Base-by-base conservation (phyloP, 1,140 invertebrate species). In the Medauroidea extradentata region DNA sequence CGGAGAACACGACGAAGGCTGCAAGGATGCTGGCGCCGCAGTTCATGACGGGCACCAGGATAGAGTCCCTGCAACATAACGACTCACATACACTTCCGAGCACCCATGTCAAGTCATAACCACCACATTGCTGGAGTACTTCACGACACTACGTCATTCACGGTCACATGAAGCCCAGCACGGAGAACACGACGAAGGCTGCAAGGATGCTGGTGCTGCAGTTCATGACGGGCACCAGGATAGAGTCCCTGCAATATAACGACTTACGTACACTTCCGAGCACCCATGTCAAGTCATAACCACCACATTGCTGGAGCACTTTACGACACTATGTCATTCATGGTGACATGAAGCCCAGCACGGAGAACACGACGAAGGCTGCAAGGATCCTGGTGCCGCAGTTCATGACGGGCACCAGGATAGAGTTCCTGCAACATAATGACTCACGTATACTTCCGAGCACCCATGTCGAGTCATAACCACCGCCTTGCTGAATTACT, bases 141-240 rank as follows among this genome's bases (percentile, higher is more conserved):
- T 11, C 39, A n/a, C n/a, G n/a, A n/a, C n/a, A n/a, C n/a, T n/a
- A n/a, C n/a, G n/a, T n/a, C n/a, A n/a, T n/a, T n/a, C n/a, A n/a
- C n/a, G n/a, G n/a, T n/a, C n/a, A 74, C 62, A 79, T 60, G 61
- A 74, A 76, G 2, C 76, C 76, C 43, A 77, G 68, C 14, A 77
- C 68, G 1, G 71, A 68, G 53, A 77, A 78, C 8, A 78, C 71
- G 13, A 77, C 72, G 53, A 76, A 72, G 7, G 75, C 77, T 42
- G 71, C 70, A 53, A 78, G 73, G 49, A 78, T 71, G 25, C 67
- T 68, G 24, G 73, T 74, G 7, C 67, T 54, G 5, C 67, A 59
- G 56, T 74, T 74, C 21, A 69, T 62, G 16, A 72, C 59, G n/a
- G 71, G 67, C 2, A 74, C 71, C 23, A 73, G 63, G 11, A 74